These are phyloP conservation scores for Galleria mellonella DNA, from an alignment of 1,140 invertebrate species.

Conservation along the genomic window DNA sequence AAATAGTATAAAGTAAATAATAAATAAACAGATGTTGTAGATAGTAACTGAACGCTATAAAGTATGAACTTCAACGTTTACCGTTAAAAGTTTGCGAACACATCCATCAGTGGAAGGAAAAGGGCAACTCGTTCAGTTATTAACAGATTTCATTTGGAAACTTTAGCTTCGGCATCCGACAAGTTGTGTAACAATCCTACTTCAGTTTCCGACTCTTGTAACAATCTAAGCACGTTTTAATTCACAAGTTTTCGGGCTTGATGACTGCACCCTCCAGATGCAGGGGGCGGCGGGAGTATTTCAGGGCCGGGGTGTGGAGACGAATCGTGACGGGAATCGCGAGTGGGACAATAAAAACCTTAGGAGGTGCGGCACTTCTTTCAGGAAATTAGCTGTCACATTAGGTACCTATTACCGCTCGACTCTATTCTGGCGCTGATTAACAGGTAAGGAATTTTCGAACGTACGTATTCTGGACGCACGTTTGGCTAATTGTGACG, in stretches of 20 bases:
- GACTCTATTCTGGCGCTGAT: slow-evolving; percentile 37
- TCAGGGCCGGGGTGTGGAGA: slow-evolving; percentile 9
- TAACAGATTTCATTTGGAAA: slow-evolving; percentile 29
- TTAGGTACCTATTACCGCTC: slow-evolving; percentile 58
- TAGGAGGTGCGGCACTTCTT: slow-evolving; percentile 26
- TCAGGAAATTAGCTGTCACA: slow-evolving; percentile 69
- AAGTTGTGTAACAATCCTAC: slow-evolving; percentile 28
- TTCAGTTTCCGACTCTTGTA: slow-evolving; percentile 21
- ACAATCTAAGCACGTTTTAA: slow-evolving; percentile 67
- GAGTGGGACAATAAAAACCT: not conserved
- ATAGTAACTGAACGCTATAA: too few relatives aligned
- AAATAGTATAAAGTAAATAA: not conserved
- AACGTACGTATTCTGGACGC: slow-evolving; percentile 7
- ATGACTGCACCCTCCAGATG: slow-evolving; percentile 48
- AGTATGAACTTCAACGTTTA: too few relatives aligned
- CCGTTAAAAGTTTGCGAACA: not conserved
- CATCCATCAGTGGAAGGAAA: not conserved
- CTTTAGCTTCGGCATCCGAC: slow-evolving; percentile 6
- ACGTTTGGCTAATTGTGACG: slow-evolving; percentile 1
- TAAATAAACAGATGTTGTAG: slow-evolving; percentile 11
- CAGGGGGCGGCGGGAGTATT: slow-evolving; percentile 3
- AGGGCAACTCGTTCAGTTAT: slow-evolving; percentile 18
- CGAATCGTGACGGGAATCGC: slow-evolving; percentile 45
- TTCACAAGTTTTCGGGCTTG: slow-evolving; percentile 62
- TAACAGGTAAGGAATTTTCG: slow-evolving; percentile 29